Base-by-base conservation (phyloP, 1,140 invertebrate species). In the Phthorimaea operculella region DNA sequence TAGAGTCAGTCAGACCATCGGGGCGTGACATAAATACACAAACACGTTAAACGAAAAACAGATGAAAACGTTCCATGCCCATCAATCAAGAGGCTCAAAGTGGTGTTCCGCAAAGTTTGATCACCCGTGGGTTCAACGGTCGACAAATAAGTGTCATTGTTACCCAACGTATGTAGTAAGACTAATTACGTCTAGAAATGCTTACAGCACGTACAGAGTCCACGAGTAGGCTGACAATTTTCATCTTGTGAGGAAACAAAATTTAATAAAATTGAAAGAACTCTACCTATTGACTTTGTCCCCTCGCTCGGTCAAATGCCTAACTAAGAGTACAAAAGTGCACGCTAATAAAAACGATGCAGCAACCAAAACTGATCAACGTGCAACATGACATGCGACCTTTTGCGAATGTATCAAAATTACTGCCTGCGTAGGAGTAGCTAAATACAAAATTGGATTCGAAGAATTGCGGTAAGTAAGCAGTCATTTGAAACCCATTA, bases 371-470 rank as follows among this genome's bases (percentile, higher is more conserved):
- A 16, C 33, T 39, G 36, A n/a, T 39, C 21, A 42, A 56, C 14
- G 11, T 39, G 36, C 36, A 57, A 54, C 47, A 33, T 52, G 17
- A 59, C 63, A 59, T 60, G 52, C 55, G 66, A 72, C 64, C 64
- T 76, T 73, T 65, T 61, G 52, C 53, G 59, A 44, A 55, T 55
- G 57, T 59, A 63, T 57, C 61, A 64, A 60, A 67, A 65, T 67
- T 58, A 64, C 60, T 63, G 68, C 65, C 55, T 70, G 71, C 62
- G 76, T 79, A 68, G 76, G 74, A 68, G 76, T 67, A 63, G 67
- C 64, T 68, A 76, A 76, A 74, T 75, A 70, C 68, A 71, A 76
- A 76, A 77, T 74, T 74, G 71, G 66, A 67, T 79, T 76, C 71
- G 62, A 66, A 67, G 71, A 76, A 72, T 64, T 69, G 64, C 63